phyloP scores from a whole-genome alignment of 2,797 vertebrate genomes.

The Cyclura pinguis region DNA sequence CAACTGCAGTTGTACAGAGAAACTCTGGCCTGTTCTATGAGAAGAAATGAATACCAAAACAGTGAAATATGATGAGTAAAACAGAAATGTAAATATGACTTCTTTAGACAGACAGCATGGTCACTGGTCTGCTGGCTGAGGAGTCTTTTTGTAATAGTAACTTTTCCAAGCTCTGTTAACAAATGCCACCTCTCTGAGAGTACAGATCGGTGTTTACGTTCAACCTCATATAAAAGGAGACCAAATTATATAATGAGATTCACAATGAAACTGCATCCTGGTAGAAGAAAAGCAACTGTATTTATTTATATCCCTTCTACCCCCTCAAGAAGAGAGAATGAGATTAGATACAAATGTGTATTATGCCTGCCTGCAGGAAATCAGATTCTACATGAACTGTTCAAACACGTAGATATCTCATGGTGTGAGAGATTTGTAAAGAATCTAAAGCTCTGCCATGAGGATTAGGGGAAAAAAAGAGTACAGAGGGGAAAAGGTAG shows the following conservation, averaged over 20 bases:
- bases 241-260: slow-evolving; percentile 61
- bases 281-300: slow-evolving; percentile 8
- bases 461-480: slow-evolving; percentile 5
- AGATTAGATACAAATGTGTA: slow-evolving; percentile 30
- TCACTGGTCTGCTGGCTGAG: too few relatives aligned
- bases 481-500: neutral
- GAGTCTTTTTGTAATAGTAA: too few relatives aligned
- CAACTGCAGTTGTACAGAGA: neutral
- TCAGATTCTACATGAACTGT: neutral
- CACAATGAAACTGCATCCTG: slow-evolving; percentile 49
- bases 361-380: slow-evolving; percentile 12
- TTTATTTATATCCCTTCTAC: slow-evolving; percentile 43
- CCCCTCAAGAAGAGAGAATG: slow-evolving; percentile 41
- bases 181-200: slow-evolving; percentile 40
- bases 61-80: slow-evolving; percentile 33
- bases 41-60: neutral
- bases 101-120: too few relatives aligned
- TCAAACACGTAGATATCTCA: slow-evolving; percentile 6
- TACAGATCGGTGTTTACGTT: slow-evolving; percentile 61
- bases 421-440: slow-evolving; percentile 11
- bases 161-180: neutral
- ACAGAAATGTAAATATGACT: too few relatives aligned
- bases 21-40: neutral
- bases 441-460: neutral
- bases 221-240: slow-evolving; percentile 31